Percentiles rank a stretch among this genome's conserved stretches.
These are phyloP conservation scores for Drosophila lowei DNA, from an alignment of 1,140 invertebrate species.

Conservation along the genomic window DNA sequence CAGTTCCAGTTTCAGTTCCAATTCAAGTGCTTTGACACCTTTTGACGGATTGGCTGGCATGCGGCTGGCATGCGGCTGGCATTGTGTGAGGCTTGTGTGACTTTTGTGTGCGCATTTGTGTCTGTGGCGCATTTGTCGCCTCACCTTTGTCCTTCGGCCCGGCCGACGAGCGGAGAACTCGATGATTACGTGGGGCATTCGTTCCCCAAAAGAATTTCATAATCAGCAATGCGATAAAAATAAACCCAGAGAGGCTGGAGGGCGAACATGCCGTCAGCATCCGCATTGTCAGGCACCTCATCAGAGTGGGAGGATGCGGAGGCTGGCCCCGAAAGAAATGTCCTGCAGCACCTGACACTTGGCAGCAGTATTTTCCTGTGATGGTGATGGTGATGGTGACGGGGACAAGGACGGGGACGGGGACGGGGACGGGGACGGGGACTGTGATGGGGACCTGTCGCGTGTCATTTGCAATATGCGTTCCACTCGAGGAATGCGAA, in stretches of 20 bases:
- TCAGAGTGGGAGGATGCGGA: neutral
- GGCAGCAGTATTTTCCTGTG: too few relatives aligned
- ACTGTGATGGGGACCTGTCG: conserved; percentile 46
- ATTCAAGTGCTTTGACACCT: conserved; percentile 48
- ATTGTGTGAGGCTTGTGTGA: conserved; percentile 21
- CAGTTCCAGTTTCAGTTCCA: conserved; percentile 6
- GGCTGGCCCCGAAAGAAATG: neutral
- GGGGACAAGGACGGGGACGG: neutral
- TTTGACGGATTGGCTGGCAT: conserved; percentile 67
- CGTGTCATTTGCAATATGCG: conserved; percentile 64
- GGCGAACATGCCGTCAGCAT: conserved; percentile 38
- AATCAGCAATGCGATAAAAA: conserved; percentile 55
- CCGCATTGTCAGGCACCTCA: conserved; percentile 3
- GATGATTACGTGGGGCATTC: conserved; percentile 12
- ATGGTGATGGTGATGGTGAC: too few relatives aligned
- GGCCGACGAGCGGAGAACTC: neutral
- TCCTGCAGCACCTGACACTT: conserved; percentile 37
- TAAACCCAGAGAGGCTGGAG: conserved; percentile 21
- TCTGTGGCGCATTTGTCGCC: conserved; percentile 1
- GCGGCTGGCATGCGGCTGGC: conserved; percentile 15
- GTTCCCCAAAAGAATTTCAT: conserved; percentile 46
- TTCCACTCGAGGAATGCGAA: conserved; percentile 27
- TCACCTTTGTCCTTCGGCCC: conserved; percentile 9
- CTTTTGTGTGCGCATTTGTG: neutral
- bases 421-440: too few relatives aligned